phyloP scores from a whole-genome alignment of 2,888 invertebrate species.

The Dinocampus coccinellae region DNA sequence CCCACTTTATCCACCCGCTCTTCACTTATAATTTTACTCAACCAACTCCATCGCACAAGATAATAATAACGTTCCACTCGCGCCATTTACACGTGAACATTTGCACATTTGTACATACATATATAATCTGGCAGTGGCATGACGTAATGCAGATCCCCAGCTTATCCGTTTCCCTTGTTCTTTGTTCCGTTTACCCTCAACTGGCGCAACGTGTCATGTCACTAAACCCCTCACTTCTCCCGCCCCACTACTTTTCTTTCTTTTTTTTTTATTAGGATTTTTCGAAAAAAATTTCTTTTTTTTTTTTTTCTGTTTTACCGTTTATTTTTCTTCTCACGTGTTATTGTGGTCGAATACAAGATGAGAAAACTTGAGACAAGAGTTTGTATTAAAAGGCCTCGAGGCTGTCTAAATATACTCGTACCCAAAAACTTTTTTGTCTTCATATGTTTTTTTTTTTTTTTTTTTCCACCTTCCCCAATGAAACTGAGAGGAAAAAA shows the following conservation, averaged over 20 bases:
- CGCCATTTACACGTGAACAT: background rate
- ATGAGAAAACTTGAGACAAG: background rate
- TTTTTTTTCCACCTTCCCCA: too few relatives aligned
- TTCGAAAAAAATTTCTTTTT: too few relatives aligned
- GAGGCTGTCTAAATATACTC: background rate
- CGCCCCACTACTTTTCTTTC: background rate
- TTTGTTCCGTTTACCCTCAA: background rate
- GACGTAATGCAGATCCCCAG: slow-evolving; percentile 12
- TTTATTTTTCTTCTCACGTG: background rate
- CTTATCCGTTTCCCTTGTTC: slow-evolving; percentile 9
- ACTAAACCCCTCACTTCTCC: background rate
- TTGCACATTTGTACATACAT: slow-evolving; percentile 15
- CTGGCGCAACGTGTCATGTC: slow-evolving; percentile 12
- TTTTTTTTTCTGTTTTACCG: background rate
- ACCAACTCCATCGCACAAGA: background rate
- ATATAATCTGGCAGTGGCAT: background rate
- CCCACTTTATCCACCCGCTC: too few relatives aligned
- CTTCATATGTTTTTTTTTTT: background rate
- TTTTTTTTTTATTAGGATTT: background rate
- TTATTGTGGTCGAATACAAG: background rate
- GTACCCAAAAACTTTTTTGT: slow-evolving; percentile 14
- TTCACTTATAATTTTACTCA: background rate
- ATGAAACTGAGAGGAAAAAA: background rate
- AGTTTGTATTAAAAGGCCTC: slow-evolving; percentile 11
- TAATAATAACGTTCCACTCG: background rate